Evolutionary conservation across 1,140 invertebrate genomes (phyloP), one percentile per base, ranked within the genome.

Genomic region (Eciton burchellii): DNA sequence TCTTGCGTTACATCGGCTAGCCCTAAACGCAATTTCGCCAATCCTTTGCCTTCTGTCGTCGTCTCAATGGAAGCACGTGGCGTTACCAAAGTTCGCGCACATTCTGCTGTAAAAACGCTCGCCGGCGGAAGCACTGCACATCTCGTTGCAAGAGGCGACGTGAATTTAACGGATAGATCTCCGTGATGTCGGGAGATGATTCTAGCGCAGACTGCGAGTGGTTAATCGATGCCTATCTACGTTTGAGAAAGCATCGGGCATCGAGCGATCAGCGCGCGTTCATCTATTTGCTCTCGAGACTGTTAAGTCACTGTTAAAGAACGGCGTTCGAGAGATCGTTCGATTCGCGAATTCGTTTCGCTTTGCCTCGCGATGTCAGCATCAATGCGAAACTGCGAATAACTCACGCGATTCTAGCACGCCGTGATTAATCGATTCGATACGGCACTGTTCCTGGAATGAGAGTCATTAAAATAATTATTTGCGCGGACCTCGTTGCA

Each of bases 131-230:
- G 52, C 63, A 49, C 24, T 35, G 56, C 14, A n/a, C 47, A 43
- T 56, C 43, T 35, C 63, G 16, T 77, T 29, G 12, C 16, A 16
- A 16, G 35, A 35, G 35, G 19, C 52, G 24, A 21, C 14, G 26
- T 57, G 70, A 57, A 70, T 24, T 79, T 70, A 21, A 70, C 63
- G 21, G 49, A 79, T 56, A 21, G 12, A n/a, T n/a, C 49, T 16
- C 35, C 6, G 35, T 77, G 66, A 77, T 60, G 29, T 70, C 59
- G 52, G 41, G 19, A 0, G 9, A 47, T 52, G 65, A 76, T 52
- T 76, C 11, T 29, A 56, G 19, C n/a, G 47, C 74, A 12, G 35
- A 26, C 45, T 57, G 41, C 52, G 43, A 35, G 35, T 26, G 26
- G 16, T 79, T 66, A 79, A 79, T 79, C 35, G 56, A 41, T 29